Evolutionary conservation across 1,140 invertebrate species (phyloP), one percentile per base, ranked within the genome.

Genomic region (Papilio helenus): DNA sequence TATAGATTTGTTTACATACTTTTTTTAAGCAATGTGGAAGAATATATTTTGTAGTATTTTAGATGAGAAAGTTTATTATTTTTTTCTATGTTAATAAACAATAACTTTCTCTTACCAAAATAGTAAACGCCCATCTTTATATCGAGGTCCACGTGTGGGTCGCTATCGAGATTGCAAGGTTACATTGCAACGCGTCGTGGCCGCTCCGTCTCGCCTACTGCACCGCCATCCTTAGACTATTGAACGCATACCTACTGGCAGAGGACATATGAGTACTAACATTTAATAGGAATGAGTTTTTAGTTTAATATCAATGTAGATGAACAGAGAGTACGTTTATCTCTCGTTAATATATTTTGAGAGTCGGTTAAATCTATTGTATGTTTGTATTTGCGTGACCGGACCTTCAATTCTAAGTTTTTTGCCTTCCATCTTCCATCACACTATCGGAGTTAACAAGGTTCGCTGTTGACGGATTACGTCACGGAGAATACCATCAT

Each of bases 151-250:
- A 18, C n/a, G 76, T 34, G 55, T 77, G 76, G 55, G 76, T 65
- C 3, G 46, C 46, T 49, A 61, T 77, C 55, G 55, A 61, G 51
- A 39, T 55, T 18, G 34, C 55, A 77, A 77, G 76, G 76, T 77
- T 55, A 14, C 76, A 55, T 29, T 65, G 76, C 76, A 77, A 39
- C 34, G 34, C 74, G 58, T 26, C 2, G 14, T 76, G 73, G 18
- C 49, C 73, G 73, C 18, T 74, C 72, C 42, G 46, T 26, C 44
- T 76, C 73, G 73, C 73, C 73, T 76, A 76, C 49, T 76, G 20
- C 46, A 55, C 46, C 4, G 23, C 3, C 26, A 76, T 49, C 46
- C 49, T 29, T 68, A 23, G 3, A 34, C 26, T 10, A 68, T 68
- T 34, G 26, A 58, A 58, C 14, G 20, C 12, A 9, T 51, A 49